A percentile compares a stretch with the other conserved stretches of the same genome.
phyloP scores from a whole-genome alignment of 2,888 invertebrate species.

The Pollenia griseotomentosa region DNA sequence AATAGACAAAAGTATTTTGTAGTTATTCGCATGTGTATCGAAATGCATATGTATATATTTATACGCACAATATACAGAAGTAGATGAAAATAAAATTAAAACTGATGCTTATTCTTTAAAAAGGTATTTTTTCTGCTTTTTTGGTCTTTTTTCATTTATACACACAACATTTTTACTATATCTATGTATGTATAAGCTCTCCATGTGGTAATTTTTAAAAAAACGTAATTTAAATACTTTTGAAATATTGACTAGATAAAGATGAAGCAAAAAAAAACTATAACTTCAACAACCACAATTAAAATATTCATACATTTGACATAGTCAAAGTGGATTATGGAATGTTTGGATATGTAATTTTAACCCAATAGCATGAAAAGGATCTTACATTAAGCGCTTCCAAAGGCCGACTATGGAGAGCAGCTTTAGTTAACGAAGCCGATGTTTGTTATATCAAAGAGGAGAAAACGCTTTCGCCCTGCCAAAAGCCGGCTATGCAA shows the following conservation, averaged over 20 bases:
- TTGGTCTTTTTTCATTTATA: conserved; percentile 10
- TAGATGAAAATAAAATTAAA: conserved; percentile 22
- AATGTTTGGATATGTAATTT: no score
- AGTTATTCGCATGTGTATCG: conserved; percentile 2
- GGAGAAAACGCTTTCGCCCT: no score
- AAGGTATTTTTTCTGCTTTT: conserved; percentile 9
- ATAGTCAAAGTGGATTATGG: no score
- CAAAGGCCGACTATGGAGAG: no score
- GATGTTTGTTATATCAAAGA: no score
- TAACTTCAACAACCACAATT: no score
- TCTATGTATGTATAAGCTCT: conserved; percentile 37
- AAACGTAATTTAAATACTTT: not conserved
- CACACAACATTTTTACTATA: not conserved
- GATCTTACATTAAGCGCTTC: no score
- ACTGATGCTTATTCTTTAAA: conserved; percentile 11
- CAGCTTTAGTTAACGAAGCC: no score
- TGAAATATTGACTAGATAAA: conserved; percentile 7
- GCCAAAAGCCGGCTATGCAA: no score
- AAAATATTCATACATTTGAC: not conserved
- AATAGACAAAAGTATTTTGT: conserved; percentile 41
- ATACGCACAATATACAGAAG: conserved; percentile 26
- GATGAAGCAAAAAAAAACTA: not conserved
- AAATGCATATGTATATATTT: not conserved
- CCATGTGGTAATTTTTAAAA: conserved; percentile 61
- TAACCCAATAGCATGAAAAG: no score